phyloP scores from a whole-genome alignment of 1,140 invertebrate species.

The Augochlora pura region DNA sequence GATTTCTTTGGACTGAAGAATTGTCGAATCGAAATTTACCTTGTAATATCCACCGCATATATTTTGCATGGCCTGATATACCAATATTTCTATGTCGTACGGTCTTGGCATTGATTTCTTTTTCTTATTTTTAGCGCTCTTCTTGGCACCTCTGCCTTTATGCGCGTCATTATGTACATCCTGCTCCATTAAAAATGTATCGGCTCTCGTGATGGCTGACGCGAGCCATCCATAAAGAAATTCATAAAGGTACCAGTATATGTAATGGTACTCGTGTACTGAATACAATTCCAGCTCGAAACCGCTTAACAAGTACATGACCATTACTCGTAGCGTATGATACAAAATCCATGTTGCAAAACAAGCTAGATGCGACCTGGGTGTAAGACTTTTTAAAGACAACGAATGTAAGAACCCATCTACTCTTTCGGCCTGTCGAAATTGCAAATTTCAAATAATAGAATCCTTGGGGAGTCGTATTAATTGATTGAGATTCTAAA shows the following conservation, averaged over 20 bases:
- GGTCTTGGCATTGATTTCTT: constrained; percentile 85
- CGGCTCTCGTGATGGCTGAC: constrained; percentile 93
- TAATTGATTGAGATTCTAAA: background rate
- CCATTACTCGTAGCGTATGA: constrained; percentile 97
- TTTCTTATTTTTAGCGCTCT: constrained; percentile 85
- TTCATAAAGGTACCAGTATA: constrained; percentile 98
- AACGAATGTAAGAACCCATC: constrained; percentile 91
- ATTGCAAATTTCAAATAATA: constrained; percentile 20
- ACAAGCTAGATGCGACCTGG: constrained; percentile 89
- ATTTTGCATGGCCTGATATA: constrained; percentile 95
- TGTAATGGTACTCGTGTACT: constrained; percentile 97
- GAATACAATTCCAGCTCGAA: constrained; percentile 98
- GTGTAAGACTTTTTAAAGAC: constrained; percentile 85
- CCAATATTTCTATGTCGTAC: constrained; percentile 90
- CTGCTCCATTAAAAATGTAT: constrained; percentile 90
- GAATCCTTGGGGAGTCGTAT: background rate
- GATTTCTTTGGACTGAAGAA: background rate
- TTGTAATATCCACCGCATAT: constrained; percentile 98
- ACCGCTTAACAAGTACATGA: constrained; percentile 95
- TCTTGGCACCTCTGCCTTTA: constrained; percentile 81
- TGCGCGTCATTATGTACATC: constrained; percentile 82
- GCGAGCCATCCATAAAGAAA: constrained; percentile 96
- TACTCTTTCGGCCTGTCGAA: constrained; percentile 91
- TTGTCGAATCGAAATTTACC: constrained; percentile 77
- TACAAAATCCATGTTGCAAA: constrained; percentile 98